Percentiles rank a stretch among this genome's conserved stretches.
Conservation (phyloP, 2,113 vertebrate genomes). For the Centrocercus urophasianus region DNA sequence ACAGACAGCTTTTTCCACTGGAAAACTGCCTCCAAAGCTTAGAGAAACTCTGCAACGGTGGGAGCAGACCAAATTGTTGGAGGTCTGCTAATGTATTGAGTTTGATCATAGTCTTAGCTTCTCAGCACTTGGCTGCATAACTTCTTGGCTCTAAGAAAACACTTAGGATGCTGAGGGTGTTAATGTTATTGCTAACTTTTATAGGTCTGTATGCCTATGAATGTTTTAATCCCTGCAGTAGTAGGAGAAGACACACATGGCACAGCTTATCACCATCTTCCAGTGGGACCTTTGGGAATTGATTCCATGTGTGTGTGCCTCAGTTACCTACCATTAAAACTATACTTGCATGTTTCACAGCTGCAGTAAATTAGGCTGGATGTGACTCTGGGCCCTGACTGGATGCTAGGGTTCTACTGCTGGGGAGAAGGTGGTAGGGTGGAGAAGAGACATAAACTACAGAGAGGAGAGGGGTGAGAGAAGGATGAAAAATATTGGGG, state of each 20-base stretch:
- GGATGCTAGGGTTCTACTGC: background rate
- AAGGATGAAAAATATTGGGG: too few relatives aligned
- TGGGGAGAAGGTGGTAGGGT: background rate
- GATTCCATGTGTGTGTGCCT: background rate
- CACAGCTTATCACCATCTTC: background rate
- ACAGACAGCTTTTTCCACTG: background rate
- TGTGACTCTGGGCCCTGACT: background rate
- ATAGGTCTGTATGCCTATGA: background rate
- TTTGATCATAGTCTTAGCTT: background rate
- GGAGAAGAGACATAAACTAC: background rate
- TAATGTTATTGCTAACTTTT: background rate
- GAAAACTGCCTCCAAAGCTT: background rate
- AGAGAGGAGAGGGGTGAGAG: background rate
- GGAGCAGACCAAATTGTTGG: background rate
- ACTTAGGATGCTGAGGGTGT: background rate
- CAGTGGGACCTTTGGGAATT: background rate
- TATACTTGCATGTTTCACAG: background rate
- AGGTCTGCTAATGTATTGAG: background rate
- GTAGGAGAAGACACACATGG: background rate
- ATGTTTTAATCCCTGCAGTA: background rate
- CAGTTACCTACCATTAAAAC: background rate
- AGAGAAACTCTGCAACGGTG: background rate
- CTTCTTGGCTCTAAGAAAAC: background rate
- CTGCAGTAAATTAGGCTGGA: background rate
- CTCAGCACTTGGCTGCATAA: rapidly evolving